These are phyloP conservation scores for Paramuricea clavata DNA, from an alignment of 92 coral and sea anemone species.

Conservation along the genomic window DNA sequence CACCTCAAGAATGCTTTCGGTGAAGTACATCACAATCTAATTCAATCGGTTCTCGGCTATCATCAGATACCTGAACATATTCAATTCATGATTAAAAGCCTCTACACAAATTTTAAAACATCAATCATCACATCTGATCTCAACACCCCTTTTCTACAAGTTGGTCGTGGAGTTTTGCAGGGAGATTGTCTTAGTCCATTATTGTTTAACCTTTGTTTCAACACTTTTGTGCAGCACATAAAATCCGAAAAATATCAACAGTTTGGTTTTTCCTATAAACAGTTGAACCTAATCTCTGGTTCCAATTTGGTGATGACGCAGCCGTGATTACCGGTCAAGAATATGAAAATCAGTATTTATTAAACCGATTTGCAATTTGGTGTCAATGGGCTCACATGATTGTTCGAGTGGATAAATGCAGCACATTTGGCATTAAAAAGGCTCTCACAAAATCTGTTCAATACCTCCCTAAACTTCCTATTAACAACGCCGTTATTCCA, in stretches of 20 bases:
- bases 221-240: too few species aligned
- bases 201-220: too few species aligned
- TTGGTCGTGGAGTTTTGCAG: too few species aligned
- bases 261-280: too few species aligned
- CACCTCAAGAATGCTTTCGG: neutral
- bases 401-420: conserved; percentile 43
- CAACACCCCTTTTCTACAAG: conserved; percentile 9
- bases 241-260: too few species aligned
- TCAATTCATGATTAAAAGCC: neutral
- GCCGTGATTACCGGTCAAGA: too few species aligned
- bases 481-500: neutral
- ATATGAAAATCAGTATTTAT: too few species aligned
- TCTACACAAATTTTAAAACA: conserved; percentile 16
- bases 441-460: neutral
- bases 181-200: too few species aligned
- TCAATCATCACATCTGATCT: conserved; percentile 6
- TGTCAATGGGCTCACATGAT: too few species aligned
- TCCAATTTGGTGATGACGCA: conserved; percentile 67
- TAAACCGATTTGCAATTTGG: too few species aligned
- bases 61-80: neutral
- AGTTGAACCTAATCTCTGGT: conserved; percentile 51
- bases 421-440: too few species aligned
- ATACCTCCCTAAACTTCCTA: neutral
- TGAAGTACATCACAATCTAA: conserved; percentile 1
- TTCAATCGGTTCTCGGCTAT: neutral